A percentile compares a stretch with the other conserved stretches of the same genome.
Conservation (phyloP, 2,113 vertebrate genomes). For the Strigops habroptila region DNA sequence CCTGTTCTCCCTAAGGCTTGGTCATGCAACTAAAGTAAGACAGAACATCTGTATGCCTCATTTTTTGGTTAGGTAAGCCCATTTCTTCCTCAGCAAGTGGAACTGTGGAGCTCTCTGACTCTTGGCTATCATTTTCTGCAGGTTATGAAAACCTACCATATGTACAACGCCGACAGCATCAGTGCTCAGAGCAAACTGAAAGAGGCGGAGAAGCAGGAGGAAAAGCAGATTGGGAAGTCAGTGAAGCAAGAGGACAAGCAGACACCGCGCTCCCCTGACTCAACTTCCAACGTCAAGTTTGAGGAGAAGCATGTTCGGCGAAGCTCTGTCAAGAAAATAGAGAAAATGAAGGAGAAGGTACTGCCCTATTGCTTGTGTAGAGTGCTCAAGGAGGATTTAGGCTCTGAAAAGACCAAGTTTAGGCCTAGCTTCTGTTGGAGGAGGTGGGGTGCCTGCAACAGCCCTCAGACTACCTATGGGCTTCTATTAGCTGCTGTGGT, state of each 20-base stretch:
- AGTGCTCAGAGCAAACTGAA: constrained; percentile 98
- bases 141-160: constrained; percentile 99
- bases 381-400: neutral
- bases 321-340: constrained; percentile 97
- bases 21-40: neutral
- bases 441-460: neutral
- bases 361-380: neutral
- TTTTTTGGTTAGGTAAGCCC: neutral
- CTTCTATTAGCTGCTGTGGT: neutral
- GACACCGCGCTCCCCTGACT: constrained; percentile 92
- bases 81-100: neutral
- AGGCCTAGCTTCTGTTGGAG: neutral
- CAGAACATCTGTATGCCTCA: neutral
- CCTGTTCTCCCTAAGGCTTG: neutral
- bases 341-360: constrained; percentile 99
- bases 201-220: constrained; percentile 97
- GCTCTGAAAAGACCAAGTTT: neutral
- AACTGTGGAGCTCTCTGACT: neutral
- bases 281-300: constrained; percentile 82
- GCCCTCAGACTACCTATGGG: neutral
- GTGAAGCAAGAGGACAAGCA: constrained; percentile 91
- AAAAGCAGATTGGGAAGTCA: constrained; percentile 95
- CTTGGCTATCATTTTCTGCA: constrained; percentile 36
- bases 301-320: constrained; percentile 94
- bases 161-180: constrained; percentile 98